Base-by-base conservation (phyloP, 2,113 vertebrate species). In the Abramis brama region DNA sequence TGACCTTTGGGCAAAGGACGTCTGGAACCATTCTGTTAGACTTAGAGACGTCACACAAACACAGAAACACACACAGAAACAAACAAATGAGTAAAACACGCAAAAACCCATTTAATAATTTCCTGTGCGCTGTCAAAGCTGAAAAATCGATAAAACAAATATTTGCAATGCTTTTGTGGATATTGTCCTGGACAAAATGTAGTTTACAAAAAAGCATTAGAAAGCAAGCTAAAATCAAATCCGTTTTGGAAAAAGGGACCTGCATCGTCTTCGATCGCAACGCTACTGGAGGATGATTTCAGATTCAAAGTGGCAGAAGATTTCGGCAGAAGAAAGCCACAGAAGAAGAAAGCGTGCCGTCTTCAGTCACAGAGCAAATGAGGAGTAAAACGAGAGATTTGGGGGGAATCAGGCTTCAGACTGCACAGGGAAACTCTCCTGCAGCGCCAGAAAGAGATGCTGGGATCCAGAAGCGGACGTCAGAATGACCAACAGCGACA, bases 391-490 rank as follows among this genome's bases (percentile, higher is more conserved):
- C 19, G 64, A 86, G 86, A 33, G 80, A 86, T 15, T 68, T 87
- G 79, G 45, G 43, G n/a, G 62, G 85, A 87, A 88, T 87, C 91
- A 84, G 10, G 47, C 81, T 91, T 92, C 89, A 86, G 77, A 81
- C 86, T 85, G 90, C 81, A 30, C 86, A 70, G 43, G 85, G 85
- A 76, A 66, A 66, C 4, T 17, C 82, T 93, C 85, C 88, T 83
- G 50, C n/a, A 88, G 82, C 89, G 47, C 85, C 86, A 85, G 70
- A 89, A 90, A 89, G 91, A 91, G 91, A 91, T 91, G 92, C 91
- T 87, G 87, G 90, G 87, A 85, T 87, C 47, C 89, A 88, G 78
- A 79, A 86, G 68, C 62, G 36, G 86, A 75, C 84, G 76, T 81
- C 89, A 85, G 83, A 88, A 30, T 75, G 80, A 80, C 50, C 45